Evolutionary conservation across 2,797 vertebrate species (phyloP), one percentile per base, ranked within the genome.

Genomic region (Cyprinodon diabolis): DNA sequence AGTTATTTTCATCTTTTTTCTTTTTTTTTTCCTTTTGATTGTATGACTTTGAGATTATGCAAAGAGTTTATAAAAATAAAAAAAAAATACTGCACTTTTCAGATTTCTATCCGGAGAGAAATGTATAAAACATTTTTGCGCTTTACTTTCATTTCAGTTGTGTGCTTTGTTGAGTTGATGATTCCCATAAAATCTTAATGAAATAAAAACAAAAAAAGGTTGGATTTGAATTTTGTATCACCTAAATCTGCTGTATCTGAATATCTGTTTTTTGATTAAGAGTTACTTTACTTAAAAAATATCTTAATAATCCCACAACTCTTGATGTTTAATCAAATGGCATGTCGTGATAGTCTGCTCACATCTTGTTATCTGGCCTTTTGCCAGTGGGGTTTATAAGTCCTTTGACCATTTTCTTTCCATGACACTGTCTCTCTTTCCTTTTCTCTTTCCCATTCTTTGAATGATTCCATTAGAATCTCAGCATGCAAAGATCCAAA

Each of bases 381-480:
- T 69, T 62, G 75, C 78, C 66, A 0, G 67, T 78, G 83, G 79
- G 66, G 79, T 83, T 81, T 74, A 84, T 76, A 57, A 69, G 70
- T 37, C 40, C 66, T 57, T 21, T n/a, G 2, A 74, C 76, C 76
- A 72, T 52, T 68, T 70, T 66, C 77, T 71, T 12, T 60, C 45
- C 55, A n/a, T 40, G 21, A 23, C 49, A 23, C 76, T 51, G 58
- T 69, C 47, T 56, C 9, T 65, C 74, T 60, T 25, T 66, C 10
- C 25, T 62, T 19, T 56, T 15, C 68, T 51, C 23, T 30, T 63
- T 71, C 68, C 14, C 5, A 66, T 57, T 37, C 60, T 63, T 40
- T 86, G 80, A 84, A 87, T 76, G 86, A 78, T 83, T 83, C 80
- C 88, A 86, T 93, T 88, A 89, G 75, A 75, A 76, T 74, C 84